phyloP scores from a whole-genome alignment of 2,888 invertebrate species.

The Acronicta leporina region DNA sequence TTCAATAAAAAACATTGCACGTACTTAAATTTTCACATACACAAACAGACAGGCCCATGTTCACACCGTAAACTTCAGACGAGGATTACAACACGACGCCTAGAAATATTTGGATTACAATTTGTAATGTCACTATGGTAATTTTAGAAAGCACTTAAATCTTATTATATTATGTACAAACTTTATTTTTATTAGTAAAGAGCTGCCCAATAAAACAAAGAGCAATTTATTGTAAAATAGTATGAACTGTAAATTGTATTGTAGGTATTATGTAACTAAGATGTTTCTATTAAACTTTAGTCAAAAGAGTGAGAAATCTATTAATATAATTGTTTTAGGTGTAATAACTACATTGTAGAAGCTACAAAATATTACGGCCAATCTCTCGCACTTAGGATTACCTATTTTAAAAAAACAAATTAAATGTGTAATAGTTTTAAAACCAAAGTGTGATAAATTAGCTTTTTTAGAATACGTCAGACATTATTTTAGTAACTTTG shows the following conservation, averaged over 20 bases:
- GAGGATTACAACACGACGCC: not conserved
- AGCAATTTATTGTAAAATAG: slow-evolving; percentile 29
- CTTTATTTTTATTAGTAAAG: slow-evolving; percentile 15
- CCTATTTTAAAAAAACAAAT: slow-evolving; percentile 30
- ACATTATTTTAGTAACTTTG: slow-evolving; percentile 50
- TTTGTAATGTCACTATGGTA: slow-evolving; percentile 8
- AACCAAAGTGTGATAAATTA: slow-evolving; percentile 72
- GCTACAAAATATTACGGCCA: slow-evolving; percentile 40
- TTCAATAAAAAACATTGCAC: no score
- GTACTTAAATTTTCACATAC: no score
- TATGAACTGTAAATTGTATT: slow-evolving; percentile 23
- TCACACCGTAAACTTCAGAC: not conserved
- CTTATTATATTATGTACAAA: slow-evolving; percentile 5
- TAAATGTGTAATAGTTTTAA: slow-evolving; percentile 55
- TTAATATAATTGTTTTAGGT: slow-evolving; percentile 28
- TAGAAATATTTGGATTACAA: slow-evolving; percentile 10
- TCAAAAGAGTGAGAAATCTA: slow-evolving; percentile 68
- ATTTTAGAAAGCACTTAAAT: slow-evolving; percentile 21
- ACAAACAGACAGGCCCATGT: not conserved
- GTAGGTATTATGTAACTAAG: slow-evolving; percentile 1
- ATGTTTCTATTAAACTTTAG: slow-evolving; percentile 48
- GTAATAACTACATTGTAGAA: slow-evolving; percentile 33
- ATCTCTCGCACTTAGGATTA: slow-evolving; percentile 53
- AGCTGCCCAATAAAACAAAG: slow-evolving; percentile 24
- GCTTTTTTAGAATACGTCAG: slow-evolving; percentile 59